Percentiles rank a stretch among this genome's conserved stretches.
These are phyloP conservation scores for Cheilosia variabilis DNA, from an alignment of 2,888 invertebrate species.

Conservation along the genomic window DNA sequence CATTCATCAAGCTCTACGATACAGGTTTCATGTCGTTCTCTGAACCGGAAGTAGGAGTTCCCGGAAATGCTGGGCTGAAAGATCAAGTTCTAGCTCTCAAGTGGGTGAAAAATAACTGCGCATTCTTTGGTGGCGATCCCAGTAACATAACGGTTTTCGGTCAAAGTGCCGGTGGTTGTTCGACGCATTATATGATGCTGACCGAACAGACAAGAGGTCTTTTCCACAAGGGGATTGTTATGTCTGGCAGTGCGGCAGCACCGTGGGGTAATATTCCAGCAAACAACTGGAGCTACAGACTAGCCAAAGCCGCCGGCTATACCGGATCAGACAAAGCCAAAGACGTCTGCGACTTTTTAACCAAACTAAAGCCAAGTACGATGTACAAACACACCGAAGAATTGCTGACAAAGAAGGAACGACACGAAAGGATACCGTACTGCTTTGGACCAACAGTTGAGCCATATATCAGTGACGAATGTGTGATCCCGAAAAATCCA, in stretches of 20 bases:
- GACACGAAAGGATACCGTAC: conserved; percentile 79
- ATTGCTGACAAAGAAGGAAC: conserved; percentile 81
- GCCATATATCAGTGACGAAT: conserved; percentile 80
- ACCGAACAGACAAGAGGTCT: conserved; percentile 84
- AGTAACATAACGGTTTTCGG: conserved; percentile 85
- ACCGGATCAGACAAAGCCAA: conserved; percentile 80
- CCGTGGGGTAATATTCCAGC: conserved; percentile 81
- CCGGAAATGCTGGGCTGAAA: conserved; percentile 85
- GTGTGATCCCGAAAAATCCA: conserved; percentile 81
- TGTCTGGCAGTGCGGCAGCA: conserved; percentile 81
- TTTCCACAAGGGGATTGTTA: conserved; percentile 82
- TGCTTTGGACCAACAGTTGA: conserved; percentile 82
- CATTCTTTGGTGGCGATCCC: conserved; percentile 84
- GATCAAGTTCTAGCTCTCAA: conserved; percentile 85
- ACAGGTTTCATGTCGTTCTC: conserved; percentile 84
- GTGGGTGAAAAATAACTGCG: conserved; percentile 85
- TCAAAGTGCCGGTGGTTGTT: conserved; percentile 85
- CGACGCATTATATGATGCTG: conserved; percentile 84
- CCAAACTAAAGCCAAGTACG: conserved; percentile 79
- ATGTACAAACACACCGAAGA: conserved; percentile 81
- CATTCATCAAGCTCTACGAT: background rate
- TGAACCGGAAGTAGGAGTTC: conserved; percentile 83
- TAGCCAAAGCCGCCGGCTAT: conserved; percentile 82
- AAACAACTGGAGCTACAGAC: conserved; percentile 79
- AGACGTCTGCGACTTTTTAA: conserved; percentile 81